These are phyloP conservation scores for Maccullochella peelii DNA, from an alignment of 2,113 vertebrate species.

Conservation along the genomic window DNA sequence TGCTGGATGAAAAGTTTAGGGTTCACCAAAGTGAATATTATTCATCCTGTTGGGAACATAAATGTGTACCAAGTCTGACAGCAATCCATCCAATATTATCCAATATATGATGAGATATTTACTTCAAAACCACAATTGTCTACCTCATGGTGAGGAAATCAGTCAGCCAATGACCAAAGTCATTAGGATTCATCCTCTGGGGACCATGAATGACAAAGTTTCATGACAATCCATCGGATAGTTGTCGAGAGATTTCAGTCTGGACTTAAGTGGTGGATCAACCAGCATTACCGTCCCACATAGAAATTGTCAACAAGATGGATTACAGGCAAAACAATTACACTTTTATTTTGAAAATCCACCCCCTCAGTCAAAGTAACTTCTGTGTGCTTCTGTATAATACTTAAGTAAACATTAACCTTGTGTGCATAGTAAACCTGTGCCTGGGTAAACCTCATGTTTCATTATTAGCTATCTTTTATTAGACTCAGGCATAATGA, in stretches of 20 bases:
- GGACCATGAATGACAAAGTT: no score
- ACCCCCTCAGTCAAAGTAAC: constrained; percentile 27
- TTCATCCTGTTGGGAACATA: not conserved
- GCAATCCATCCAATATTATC: no score
- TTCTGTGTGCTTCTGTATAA: constrained; percentile 24
- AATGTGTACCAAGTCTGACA: no score
- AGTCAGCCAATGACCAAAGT: no score
- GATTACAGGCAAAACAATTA: constrained; percentile 27
- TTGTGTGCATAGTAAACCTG: constrained; percentile 61
- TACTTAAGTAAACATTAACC: constrained; percentile 59
- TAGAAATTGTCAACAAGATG: not conserved
- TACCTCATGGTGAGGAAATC: no score
- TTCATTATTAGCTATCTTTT: not conserved
- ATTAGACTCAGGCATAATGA: constrained; percentile 30
- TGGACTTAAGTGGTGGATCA: not conserved
- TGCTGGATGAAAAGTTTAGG: not conserved
- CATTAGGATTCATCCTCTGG: no score
- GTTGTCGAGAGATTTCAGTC: not conserved
- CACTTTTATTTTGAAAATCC: constrained; percentile 71
- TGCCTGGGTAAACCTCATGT: constrained; percentile 14
- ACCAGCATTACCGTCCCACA: not conserved
- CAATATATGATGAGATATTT: no score
- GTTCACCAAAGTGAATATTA: no score
- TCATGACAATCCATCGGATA: no score
- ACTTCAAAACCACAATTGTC: no score